Evolutionary conservation across 2,113 vertebrate species (phyloP), one percentile per base, ranked within the genome.

Genomic region (Onychorhynchus coronatus): DNA sequence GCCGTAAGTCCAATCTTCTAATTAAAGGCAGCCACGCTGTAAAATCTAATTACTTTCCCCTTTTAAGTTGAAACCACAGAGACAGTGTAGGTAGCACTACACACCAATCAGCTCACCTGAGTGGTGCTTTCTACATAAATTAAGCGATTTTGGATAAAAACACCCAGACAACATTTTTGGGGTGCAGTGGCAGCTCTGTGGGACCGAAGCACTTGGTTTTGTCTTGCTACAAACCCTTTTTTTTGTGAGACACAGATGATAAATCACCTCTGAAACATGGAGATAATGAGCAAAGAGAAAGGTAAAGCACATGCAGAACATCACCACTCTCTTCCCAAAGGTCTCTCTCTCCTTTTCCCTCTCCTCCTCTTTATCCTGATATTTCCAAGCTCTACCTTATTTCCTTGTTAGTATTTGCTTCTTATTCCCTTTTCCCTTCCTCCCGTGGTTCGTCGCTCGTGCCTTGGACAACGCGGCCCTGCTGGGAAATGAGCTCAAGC

Each of bases 391-490:
- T 73, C 61, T 31, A 3, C 28, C 13, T 71, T 17, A 4, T 24
- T 56, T 74, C 2, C 21, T 52, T 14, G 11, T 28, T 21, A 10
- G 5, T n/a, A 28, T 79, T 85, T 65, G 61, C 33, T 59, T 31
- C 14, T 42, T 6, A 11, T 37, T 77, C 41, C 33, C 44, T 19
- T 23, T 12, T 21, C 52, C 16, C 20, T 55, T 50, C 62, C 76
- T 55, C 37, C 44, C 0, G 0, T 3, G 52, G 27, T 13, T 37
- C 12, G n/a, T 30, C 31, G 8, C 37, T 41, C 1, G 0, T 49
- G 55, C 16, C 17, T 44, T 0, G 56, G 77, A 27, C 27, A 42
- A 2, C 0, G 5, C 3, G n/a, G 20, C 49, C 73, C 15, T 12
- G 37, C 15, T 10, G 56, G 74, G 61, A 66, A 15, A 14, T 0